These are phyloP conservation scores for Helarctos malayanus DNA, from an alignment of 2,797 vertebrate species.

Conservation along the genomic window DNA sequence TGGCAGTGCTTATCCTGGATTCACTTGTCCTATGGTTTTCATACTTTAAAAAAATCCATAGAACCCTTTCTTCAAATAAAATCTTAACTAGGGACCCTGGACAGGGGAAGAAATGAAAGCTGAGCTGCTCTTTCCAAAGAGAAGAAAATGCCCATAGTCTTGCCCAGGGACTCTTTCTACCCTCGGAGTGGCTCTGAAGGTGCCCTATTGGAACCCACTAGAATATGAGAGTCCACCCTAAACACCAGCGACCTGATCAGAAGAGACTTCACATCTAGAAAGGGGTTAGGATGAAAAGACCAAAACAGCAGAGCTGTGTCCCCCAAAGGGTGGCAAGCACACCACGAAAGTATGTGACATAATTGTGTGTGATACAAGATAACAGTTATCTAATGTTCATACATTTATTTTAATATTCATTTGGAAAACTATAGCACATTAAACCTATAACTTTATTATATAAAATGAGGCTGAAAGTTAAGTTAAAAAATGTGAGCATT, in stretches of 20 bases:
- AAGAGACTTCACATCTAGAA: background rate
- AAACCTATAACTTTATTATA: background rate
- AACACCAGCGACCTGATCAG: background rate
- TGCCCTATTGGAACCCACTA: background rate
- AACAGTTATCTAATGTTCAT: background rate
- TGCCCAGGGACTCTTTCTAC: background rate
- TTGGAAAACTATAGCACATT: background rate
- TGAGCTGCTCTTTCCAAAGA: slow-evolving; percentile 22
- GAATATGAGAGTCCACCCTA: background rate
- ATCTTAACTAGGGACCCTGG: background rate
- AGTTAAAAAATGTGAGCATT: background rate
- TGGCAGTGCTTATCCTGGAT: background rate
- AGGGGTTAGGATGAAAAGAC: background rate
- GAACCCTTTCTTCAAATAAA: background rate
- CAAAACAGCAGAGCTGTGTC: background rate
- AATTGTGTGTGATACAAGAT: background rate
- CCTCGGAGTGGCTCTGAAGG: background rate
- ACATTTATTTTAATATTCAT: background rate
- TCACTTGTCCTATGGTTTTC: background rate
- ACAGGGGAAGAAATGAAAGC: background rate
- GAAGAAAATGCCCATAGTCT: slow-evolving; percentile 4
- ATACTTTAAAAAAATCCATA: background rate
- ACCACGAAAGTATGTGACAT: background rate
- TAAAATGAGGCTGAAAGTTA: background rate
- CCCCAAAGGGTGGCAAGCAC: background rate